Evolutionary conservation across 2,888 invertebrate genomes (phyloP).

Genomic region (Synergus laeviventris): DNA sequence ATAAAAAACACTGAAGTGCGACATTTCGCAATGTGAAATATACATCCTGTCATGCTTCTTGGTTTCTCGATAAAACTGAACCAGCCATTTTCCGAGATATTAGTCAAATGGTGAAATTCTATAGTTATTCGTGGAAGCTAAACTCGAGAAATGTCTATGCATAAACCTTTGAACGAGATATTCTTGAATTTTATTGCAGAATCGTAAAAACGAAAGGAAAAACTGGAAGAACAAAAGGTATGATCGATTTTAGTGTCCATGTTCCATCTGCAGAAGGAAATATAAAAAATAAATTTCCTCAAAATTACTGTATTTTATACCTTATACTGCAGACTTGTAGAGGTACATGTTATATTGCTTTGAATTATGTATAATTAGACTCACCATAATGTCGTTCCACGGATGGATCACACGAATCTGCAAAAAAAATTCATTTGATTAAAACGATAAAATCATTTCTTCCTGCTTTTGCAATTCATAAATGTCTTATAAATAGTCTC

Average conservation of each 20-base stretch:
- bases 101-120: constrained; percentile 6
- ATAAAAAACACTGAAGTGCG: neutral
- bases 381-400: constrained; percentile 74
- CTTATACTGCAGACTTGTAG: neutral
- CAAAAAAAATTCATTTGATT: constrained; percentile 59
- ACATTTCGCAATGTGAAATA: constrained; percentile 8
- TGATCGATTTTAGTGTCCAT: neutral
- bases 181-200: constrained; percentile 37
- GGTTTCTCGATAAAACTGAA: constrained; percentile 5
- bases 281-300: constrained; percentile 13
- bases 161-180: constrained; percentile 29
- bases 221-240: constrained; percentile 26
- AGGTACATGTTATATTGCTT: neutral
- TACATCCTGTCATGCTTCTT: constrained; percentile 8
- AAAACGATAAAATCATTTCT: constrained; percentile 27
- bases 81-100: constrained; percentile 11
- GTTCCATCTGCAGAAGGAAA: neutral
- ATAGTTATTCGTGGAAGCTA: constrained; percentile 4
- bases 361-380: constrained; percentile 51
- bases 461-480: constrained; percentile 29
- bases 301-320: neutral
- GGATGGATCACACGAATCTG: constrained; percentile 73
- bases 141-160: constrained; percentile 30
- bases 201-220: constrained; percentile 35
- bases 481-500: constrained; percentile 32